Evolutionary conservation across 2,797 vertebrate species (phyloP).

Genomic region (Pseudochromis fuscus): DNA sequence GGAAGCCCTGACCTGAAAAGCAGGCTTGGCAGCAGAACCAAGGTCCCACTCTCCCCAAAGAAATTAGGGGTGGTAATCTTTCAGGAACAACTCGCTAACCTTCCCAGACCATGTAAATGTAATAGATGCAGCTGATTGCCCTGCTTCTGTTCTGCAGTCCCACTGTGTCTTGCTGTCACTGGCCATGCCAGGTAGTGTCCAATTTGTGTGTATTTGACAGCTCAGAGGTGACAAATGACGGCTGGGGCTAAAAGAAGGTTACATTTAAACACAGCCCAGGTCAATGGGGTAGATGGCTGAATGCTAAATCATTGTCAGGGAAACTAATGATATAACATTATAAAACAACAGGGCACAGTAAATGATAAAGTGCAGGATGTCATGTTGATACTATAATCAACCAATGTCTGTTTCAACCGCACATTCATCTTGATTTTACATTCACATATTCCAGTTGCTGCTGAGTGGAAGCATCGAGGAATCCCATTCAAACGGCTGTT

Average conservation of each 20-base stretch:
- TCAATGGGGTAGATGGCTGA: slow-evolving; percentile 83
- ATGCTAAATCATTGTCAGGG: slow-evolving; percentile 89
- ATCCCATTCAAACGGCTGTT: slow-evolving; percentile 76
- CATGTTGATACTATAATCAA: slow-evolving; percentile 81
- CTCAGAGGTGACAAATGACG: slow-evolving; percentile 85
- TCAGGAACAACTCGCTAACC: slow-evolving; percentile 84
- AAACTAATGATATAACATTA: slow-evolving; percentile 89
- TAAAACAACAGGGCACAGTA: slow-evolving; percentile 82
- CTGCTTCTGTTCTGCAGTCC: slow-evolving; percentile 73
- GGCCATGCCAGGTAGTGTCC: slow-evolving; percentile 77
- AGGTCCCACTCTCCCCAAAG: slow-evolving; percentile 88
- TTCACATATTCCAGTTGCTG: slow-evolving; percentile 78
- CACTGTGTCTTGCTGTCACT: slow-evolving; percentile 73
- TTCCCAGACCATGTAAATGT: slow-evolving; percentile 86
- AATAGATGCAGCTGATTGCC: slow-evolving; percentile 80
- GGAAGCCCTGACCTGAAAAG: slow-evolving; percentile 84
- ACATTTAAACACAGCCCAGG: slow-evolving; percentile 86
- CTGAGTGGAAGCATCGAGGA: slow-evolving; percentile 73
- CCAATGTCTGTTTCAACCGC: slow-evolving; percentile 76
- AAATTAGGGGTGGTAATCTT: slow-evolving; percentile 90
- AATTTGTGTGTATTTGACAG: slow-evolving; percentile 85
- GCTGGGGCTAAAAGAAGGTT: slow-evolving; percentile 85
- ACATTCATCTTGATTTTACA: slow-evolving; percentile 90
- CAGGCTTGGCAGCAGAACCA: slow-evolving; percentile 84
- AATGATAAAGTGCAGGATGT: slow-evolving; percentile 84